Evolutionary conservation across 2,797 vertebrate species (phyloP), one percentile per base, ranked within the genome.

Genomic region (Manis javanica): DNA sequence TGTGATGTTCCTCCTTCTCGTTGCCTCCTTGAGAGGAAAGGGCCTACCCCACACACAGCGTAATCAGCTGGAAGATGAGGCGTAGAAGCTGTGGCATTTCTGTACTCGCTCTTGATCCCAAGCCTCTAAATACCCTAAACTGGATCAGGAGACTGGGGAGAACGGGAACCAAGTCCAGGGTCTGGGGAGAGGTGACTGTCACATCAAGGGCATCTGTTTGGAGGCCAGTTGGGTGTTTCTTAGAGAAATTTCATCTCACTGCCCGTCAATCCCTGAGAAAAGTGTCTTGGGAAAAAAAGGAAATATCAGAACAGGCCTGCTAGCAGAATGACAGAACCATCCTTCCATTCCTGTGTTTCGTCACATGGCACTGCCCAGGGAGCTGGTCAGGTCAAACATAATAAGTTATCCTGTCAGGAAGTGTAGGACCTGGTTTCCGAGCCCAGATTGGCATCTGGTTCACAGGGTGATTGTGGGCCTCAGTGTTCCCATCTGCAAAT

Each of bases 401-500:
- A 42, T 15, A 42, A 1, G 1, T 13, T 15, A 26, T 16, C 75
- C 34, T 2, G n/a, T 26, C n/a, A 12, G 71, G 53, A 57, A 46
- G 8, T 19, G 34, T 5, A 7, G 69, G 42, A 46, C 29, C 49
- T 1, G 0, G n/a, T 11, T 18, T 64, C 69, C 7, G 1, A 18
- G 82, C 42, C 53, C 34, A 16, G 0, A 3, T 12, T 46, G 26
- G 55, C 39, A 51, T 8, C 31, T 14, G 15, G 29, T 46, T 83
- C 3, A 0, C 10, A 13, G 82, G 0, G 3, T 5, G 14, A 37
- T 15, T 9, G 0, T 0, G 0, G 63, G 26, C 77, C 61, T 86
- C 31, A 0, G 21, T 59, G 15, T 66, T 11, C 8, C 46, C 49
- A 5, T 4, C 79, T 29, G 51, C 42, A 16, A 3, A 23, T 0